Evolutionary conservation across 1,140 invertebrate genomes (phyloP).

Genomic region (Anthonomus grandis): DNA sequence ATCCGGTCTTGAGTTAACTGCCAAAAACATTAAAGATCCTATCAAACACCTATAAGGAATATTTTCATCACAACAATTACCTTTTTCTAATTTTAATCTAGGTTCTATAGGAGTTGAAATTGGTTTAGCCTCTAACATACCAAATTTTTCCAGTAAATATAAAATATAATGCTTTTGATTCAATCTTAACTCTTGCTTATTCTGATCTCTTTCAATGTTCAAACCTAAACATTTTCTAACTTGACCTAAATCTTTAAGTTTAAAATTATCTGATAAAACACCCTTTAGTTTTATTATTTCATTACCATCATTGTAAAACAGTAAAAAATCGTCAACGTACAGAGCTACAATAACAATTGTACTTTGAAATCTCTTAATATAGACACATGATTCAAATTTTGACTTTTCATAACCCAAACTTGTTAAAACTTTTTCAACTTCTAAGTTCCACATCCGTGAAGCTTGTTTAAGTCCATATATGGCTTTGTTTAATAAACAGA

Average conservation of each 20-base stretch:
- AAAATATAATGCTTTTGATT: slow-evolving; percentile 33
- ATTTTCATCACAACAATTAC: not conserved
- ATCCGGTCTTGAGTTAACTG: slow-evolving; percentile 50
- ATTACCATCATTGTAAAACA: slow-evolving; percentile 17
- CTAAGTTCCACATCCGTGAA: slow-evolving; percentile 36
- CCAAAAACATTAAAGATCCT: slow-evolving; percentile 49
- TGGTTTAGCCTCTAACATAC: slow-evolving; percentile 27
- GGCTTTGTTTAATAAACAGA: slow-evolving; percentile 41
- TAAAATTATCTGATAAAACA: slow-evolving; percentile 27
- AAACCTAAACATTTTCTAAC: slow-evolving; percentile 38
- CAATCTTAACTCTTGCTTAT: slow-evolving; percentile 5
- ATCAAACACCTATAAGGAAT: slow-evolving; percentile 45
- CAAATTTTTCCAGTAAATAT: slow-evolving; percentile 21
- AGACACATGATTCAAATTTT: slow-evolving; percentile 43
- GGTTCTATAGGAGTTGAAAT: slow-evolving; percentile 26
- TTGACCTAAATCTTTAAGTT: slow-evolving; percentile 38
- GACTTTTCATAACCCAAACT: slow-evolving; percentile 36
- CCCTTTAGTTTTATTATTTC: slow-evolving; percentile 25
- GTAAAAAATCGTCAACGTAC: slow-evolving; percentile 16
- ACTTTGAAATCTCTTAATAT: slow-evolving; percentile 27
- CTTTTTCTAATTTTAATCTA: slow-evolving; percentile 24
- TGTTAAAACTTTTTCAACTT: slow-evolving; percentile 32
- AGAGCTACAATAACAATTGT: slow-evolving; percentile 34
- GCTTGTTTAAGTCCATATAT: slow-evolving; percentile 46
- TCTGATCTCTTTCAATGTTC: slow-evolving; percentile 20